Percentiles rank a stretch among this genome's conserved stretches.
Evolutionary conservation across 2,888 invertebrate genomes (phyloP).

Genomic region (Tortricodes alternella): DNA sequence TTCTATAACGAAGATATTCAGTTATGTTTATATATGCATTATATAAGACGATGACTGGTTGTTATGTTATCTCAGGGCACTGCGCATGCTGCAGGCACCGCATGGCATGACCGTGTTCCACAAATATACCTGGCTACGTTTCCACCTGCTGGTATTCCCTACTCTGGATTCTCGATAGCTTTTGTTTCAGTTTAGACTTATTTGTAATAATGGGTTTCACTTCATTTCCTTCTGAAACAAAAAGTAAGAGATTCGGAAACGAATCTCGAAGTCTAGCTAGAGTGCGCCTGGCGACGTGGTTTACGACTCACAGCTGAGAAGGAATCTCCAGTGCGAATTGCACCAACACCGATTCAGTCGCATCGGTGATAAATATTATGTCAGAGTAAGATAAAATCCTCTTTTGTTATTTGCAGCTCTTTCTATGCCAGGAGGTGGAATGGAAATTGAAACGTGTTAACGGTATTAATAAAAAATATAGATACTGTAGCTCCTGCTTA

Average conservation of each 20-base stretch:
- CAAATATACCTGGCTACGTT: background rate
- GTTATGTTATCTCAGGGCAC: slow-evolving; percentile 68
- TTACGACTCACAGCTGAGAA: slow-evolving; percentile 56
- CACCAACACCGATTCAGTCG: slow-evolving; percentile 50
- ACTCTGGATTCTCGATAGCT: background rate
- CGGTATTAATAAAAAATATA: slow-evolving; percentile 20
- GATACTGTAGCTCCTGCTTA: slow-evolving; percentile 1
- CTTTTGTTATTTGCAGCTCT: slow-evolving; percentile 9
- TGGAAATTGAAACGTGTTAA: background rate
- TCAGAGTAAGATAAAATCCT: slow-evolving; percentile 34
- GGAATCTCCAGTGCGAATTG: slow-evolving; percentile 59
- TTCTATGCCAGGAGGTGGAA: slow-evolving; percentile 9
- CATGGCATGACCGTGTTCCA: slow-evolving; percentile 34
- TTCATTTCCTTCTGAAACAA: background rate
- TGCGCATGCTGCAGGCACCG: slow-evolving; percentile 62
- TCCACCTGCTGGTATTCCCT: background rate
- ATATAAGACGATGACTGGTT: slow-evolving; percentile 69
- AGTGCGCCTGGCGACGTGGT: slow-evolving; percentile 41
- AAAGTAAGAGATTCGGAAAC: background rate
- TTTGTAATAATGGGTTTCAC: no score
- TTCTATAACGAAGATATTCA: slow-evolving; percentile 53
- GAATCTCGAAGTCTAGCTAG: background rate
- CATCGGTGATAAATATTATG: slow-evolving; percentile 52
- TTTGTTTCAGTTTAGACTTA: background rate
- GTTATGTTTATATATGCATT: slow-evolving; percentile 54